These are phyloP conservation scores for Idris sp. DNA, from an alignment of 1,140 invertebrate species.

Conservation along the genomic window DNA sequence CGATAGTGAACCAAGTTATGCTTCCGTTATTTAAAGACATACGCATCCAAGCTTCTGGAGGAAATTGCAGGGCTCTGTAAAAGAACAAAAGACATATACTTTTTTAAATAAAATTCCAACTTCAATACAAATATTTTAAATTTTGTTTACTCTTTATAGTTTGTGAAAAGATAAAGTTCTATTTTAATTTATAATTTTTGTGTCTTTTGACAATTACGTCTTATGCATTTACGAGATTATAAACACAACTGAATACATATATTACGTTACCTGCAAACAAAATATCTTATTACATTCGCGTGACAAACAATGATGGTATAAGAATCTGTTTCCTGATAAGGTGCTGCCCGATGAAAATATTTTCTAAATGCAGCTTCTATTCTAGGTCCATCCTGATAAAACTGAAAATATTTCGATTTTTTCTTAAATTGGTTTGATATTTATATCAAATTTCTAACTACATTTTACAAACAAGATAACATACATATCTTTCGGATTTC, in stretches of 20 bases:
- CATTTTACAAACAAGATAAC: conserved; percentile 51
- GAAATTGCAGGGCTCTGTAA: conserved; percentile 95
- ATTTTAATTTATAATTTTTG: too few species aligned
- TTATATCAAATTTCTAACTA: too few species aligned
- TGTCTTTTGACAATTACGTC: too few species aligned
- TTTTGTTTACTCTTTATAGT: background rate
- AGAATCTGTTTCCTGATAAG: conserved; percentile 88
- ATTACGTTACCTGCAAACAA: conserved; percentile 91
- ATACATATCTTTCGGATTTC: conserved; percentile 89
- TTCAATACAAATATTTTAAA: conserved; percentile 11
- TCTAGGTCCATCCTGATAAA: conserved; percentile 94
- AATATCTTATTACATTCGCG: conserved; percentile 98
- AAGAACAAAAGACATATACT: conserved; percentile 9
- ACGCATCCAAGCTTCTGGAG: conserved; percentile 96
- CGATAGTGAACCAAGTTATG: conserved; percentile 93
- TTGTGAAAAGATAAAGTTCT: too few species aligned
- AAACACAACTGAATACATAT: too few species aligned
- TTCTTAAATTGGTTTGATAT: too few species aligned
- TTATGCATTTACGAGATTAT: too few species aligned
- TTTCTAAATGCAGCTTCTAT: conserved; percentile 98
- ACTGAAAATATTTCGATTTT: conserved; percentile 81
- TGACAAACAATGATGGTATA: conserved; percentile 98
- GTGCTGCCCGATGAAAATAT: conserved; percentile 93
- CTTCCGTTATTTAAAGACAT: conserved; percentile 94
- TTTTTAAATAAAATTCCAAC: conserved; percentile 13